Base-by-base conservation (phyloP, 2,888 invertebrate genomes). In the Augochlorella aurata region DNA sequence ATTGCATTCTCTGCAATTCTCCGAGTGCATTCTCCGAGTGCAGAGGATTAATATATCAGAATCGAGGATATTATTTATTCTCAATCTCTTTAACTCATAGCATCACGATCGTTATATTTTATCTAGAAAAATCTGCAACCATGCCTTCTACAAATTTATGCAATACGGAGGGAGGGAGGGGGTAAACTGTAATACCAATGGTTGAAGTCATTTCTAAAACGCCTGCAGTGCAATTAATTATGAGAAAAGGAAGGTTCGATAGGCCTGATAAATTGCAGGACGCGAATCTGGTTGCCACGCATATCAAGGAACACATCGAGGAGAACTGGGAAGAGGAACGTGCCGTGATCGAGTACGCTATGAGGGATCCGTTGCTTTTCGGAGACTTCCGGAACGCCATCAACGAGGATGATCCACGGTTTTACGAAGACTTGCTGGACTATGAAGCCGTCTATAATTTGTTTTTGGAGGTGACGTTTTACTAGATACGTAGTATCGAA, bases 351-450 rank as follows among this genome's bases (percentile, higher is more conserved):
- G 97, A 97, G 66, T 97, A 97, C 91, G 96, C 95, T 0, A 94
- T 97, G 89, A 95, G 97, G 18, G 97, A 98, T 93, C 98, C 98
- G 0, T 90, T 98, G 70, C 94, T 98, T 0, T 98, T 97, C 91
- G 98, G 98, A 0, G 98, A 98, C 92, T 98, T 97, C 90, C 95
- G 98, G 66, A 98, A 98, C 90, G 97, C 98, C 0, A 94, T 97
- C 47, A 97, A 97, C 85, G 97, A 97, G 90, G 96, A 96, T 0
- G 97, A 97, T 87, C 94, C 96, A 0, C 94, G 98, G 77, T 96
- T 96, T 87, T 98, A 98, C 90, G 98, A 98, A 91, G 98, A 98
- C 92, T 94, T 98, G 18, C 94, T 98, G 10, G 98, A 98, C 92
- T 98, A 98, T 91, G 97, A 98, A 89, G 97, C 98, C 0, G 96